Percentiles rank a stretch among this genome's conserved stretches.
phyloP scores from a whole-genome alignment of 2,797 vertebrate species.

The Protosalanx chinensis region DNA sequence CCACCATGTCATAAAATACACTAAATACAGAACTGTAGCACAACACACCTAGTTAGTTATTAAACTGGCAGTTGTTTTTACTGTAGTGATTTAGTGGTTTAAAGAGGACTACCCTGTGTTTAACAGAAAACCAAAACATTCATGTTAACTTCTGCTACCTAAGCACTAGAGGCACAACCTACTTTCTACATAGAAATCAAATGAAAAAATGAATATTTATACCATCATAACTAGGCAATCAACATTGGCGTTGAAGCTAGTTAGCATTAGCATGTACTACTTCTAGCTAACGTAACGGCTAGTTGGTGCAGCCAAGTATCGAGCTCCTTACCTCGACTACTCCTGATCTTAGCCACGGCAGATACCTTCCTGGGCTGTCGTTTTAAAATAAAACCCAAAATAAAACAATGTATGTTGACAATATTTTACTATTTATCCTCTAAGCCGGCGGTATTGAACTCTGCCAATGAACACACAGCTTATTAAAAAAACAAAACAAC shows the following conservation, averaged over 20 bases:
- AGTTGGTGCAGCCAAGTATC: conserved; percentile 9
- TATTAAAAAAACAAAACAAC: conserved; percentile 33
- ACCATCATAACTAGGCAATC: no score
- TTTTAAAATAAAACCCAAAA: neutral
- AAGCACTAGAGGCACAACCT: no score
- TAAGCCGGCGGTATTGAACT: conserved; percentile 69
- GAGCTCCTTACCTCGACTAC: conserved; percentile 22
- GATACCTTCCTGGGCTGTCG: conserved; percentile 4
- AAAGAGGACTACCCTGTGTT: no score
- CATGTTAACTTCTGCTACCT: no score
- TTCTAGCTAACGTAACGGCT: neutral
- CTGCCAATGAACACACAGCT: conserved; percentile 77
- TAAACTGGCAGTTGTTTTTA: no score
- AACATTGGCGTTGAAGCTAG: neutral
- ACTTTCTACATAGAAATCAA: no score
- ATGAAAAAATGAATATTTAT: no score
- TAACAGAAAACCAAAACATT: no score
- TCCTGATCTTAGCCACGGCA: conserved; percentile 1
- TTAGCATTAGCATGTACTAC: neutral
- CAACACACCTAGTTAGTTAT: no score
- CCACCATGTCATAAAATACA: no score
- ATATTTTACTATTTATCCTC: conserved; percentile 22
- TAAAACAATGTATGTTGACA: neutral
- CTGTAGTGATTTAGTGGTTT: no score
- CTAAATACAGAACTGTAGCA: no score